Base-by-base conservation (phyloP, 2,797 vertebrate species). In the Poeciliopsis paucimaculata region DNA sequence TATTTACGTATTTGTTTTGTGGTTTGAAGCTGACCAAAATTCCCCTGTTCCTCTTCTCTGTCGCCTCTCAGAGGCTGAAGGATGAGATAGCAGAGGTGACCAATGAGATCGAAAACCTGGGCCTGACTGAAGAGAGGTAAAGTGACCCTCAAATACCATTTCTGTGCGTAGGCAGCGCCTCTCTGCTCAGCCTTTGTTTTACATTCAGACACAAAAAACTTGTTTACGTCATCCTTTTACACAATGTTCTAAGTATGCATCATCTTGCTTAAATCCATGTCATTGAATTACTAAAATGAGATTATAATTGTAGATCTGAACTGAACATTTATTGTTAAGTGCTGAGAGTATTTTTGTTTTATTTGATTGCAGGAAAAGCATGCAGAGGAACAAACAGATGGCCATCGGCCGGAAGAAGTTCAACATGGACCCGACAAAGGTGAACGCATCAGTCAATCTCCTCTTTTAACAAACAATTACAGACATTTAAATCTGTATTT, bases 61-160 rank as follows among this genome's bases (percentile, higher is more conserved):
- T 88, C 76, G 88, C 64, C 77, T 87, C 83, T 83, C 88, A 99
- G 98, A 96, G 97, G 85, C 96, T 99, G 90, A 99, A 98, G 95
- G 97, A 99, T 97, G 98, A 99, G 97, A 99, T 99, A 95, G 96
- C 97, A 94, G 98, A 99, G 85, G 98, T 99, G 82, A 98, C 98
- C 68, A 97, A 92, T 93, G 98, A 99, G 93, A 99, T 99, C 49
- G 98, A 99, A 92, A 98, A 91, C 95, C 96, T 99, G 94, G 98
- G 98, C 20, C 96, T 96, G 91, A 97, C 97, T 31, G 98, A 99
- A 93, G 98, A 99, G 90, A 96, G 98, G 98, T 99, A 92, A 96
- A 95, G 86, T 80, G 9, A 77, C 78, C 77, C 82, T 62, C 43
- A 45, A 18, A 28, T 31, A 20, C 55, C 16, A 23, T 64, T 36